Evolutionary conservation across 2,113 vertebrate species (phyloP), one percentile per base, ranked within the genome.

Genomic region (Anolis sagrei): DNA sequence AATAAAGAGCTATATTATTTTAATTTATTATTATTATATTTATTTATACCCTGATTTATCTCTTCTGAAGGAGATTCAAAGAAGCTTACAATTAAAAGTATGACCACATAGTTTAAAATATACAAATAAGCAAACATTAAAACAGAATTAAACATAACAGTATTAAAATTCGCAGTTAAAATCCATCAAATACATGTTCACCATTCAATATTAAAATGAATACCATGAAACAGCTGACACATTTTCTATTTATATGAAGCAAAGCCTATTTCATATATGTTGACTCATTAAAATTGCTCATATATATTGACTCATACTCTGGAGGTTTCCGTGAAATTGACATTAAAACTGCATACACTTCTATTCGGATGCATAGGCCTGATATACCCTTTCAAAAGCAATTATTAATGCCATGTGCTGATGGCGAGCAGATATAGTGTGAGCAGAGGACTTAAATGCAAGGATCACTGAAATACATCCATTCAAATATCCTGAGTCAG

Each of bases 301-400:
- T 29, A 68, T 8, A 29, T 29, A 16, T 32, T 16, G 23, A 21
- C 72, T 39, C 72, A 58, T 2, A 54, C 1, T 29, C 27, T 49
- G 36, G 44, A 51, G 9, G 16, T 84, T 76, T 77, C 83, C 51
- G n/a, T 34, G 48, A 77, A 77, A 69, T 49, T 54, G 75, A 68
- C 23, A 69, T 68, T 51, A 66, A 66, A 34, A 49, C 32, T 68
- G 32, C 39, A 76, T 54, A 29, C 19, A 34, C 44, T 49, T 34
- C 6, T 64, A 10, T 66, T n/a, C 66, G 27, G 78, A 48, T 48
- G 18, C n/a, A n/a, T 23, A 77, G 25, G 54, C 5, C 23, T 77
- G 34, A 7, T 13, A 32, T 10, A 7, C 68, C 29, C 23, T 84
- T 77, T 51, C 6, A 5, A 77, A 49, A 64, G 1, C 48, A 39